These are phyloP conservation scores for Psephotus haematonotus DNA, from an alignment of 2,113 vertebrate species.

Conservation along the genomic window DNA sequence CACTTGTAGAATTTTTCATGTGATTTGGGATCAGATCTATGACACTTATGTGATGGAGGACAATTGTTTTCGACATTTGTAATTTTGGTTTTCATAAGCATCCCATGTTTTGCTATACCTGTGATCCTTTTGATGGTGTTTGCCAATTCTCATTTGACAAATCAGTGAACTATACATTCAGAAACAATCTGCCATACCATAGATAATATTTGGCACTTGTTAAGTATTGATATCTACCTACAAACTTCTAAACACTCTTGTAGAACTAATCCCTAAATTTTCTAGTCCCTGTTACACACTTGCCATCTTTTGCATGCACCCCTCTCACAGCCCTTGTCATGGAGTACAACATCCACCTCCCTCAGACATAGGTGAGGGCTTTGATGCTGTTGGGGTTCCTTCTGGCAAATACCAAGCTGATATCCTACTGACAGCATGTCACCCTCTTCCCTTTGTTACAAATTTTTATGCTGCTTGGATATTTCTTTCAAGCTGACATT, in stretches of 20 bases:
- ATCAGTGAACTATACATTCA: not conserved
- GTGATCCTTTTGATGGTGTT: not conserved
- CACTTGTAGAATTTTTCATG: not conserved
- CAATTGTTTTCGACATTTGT: not conserved
- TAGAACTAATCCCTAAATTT: not conserved
- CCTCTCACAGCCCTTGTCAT: not conserved
- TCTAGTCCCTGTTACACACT: rapidly evolving
- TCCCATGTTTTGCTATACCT: not conserved
- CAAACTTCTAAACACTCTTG: not conserved
- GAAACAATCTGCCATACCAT: not conserved
- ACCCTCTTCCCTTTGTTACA: not conserved
- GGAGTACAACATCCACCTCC: not conserved
- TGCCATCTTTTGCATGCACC: not conserved
- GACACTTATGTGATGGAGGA: not conserved
- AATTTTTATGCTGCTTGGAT: not conserved
- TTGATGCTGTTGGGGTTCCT: not conserved
- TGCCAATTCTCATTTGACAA: not conserved
- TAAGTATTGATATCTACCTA: not conserved
- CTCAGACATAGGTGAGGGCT: not conserved
- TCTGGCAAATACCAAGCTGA: not conserved
- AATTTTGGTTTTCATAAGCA: not conserved
- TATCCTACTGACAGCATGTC: not conserved
- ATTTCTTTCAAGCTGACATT: not conserved
- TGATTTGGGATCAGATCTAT: not conserved
- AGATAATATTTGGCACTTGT: not conserved